These are phyloP conservation scores for Cataglyphis livida DNA, from an alignment of 2,888 invertebrate species.

Conservation along the genomic window DNA sequence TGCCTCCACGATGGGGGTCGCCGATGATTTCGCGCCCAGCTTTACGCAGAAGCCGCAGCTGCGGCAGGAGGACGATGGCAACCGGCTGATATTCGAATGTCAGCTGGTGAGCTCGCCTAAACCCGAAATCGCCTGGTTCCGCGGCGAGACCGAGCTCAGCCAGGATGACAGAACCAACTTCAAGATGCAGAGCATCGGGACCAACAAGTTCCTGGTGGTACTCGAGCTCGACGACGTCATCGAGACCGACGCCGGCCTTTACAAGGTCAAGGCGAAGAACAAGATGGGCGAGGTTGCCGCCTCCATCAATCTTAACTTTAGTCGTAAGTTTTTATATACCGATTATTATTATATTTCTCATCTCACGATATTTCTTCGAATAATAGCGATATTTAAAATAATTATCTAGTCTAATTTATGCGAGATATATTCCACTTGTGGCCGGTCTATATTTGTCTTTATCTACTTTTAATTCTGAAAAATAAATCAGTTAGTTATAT, in stretches of 20 bases:
- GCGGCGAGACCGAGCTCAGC: conserved; percentile 93
- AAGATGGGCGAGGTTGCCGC: conserved; percentile 99
- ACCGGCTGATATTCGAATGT: conserved; percentile 97
- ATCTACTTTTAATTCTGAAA: neutral
- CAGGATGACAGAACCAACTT: conserved; percentile 95
- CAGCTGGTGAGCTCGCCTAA: conserved; percentile 95
- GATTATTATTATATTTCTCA: neutral
- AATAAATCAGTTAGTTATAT: neutral
- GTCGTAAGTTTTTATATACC: conserved; percentile 91
- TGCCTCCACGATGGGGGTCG: conserved; percentile 90
- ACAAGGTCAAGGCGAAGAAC: conserved; percentile 98
- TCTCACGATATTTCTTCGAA: neutral
- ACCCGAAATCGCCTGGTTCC: conserved; percentile 96
- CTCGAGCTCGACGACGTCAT: conserved; percentile 98
- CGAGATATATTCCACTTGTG: neutral
- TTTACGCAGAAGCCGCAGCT: conserved; percentile 99
- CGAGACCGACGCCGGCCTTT: conserved; percentile 97
- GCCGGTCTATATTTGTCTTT: neutral
- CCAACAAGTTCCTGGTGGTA: conserved; percentile 95
- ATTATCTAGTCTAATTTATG: neutral
- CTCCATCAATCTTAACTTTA: conserved; percentile 98
- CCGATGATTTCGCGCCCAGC: conserved; percentile 98
- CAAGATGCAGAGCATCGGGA: conserved; percentile 94
- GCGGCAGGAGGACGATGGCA: conserved; percentile 98
- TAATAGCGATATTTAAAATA: neutral